Evolutionary conservation across 1,140 invertebrate species (phyloP).

Genomic region (Aphidius gifuensis): DNA sequence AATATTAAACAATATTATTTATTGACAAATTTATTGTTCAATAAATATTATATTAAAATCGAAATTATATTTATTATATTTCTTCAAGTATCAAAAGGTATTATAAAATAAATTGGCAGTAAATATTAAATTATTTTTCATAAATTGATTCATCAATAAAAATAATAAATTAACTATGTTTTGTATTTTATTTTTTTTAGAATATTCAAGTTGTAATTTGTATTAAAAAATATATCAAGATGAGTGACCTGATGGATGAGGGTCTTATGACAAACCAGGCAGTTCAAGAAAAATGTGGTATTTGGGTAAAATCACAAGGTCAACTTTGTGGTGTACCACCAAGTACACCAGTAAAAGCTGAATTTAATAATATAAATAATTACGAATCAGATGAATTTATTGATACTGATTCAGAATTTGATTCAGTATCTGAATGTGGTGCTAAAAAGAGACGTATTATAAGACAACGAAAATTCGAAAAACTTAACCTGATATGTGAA

Average conservation of each 20-base stretch:
- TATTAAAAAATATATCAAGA: neutral
- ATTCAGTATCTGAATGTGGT: constrained; percentile 51
- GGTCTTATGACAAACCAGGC: constrained; percentile 36
- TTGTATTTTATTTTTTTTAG: too few relatives aligned
- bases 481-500: constrained; percentile 43
- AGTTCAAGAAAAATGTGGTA: constrained; percentile 41
- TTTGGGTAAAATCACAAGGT: constrained; percentile 43
- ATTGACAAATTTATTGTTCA: too few relatives aligned
- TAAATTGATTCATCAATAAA: too few relatives aligned
- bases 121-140: too few relatives aligned
- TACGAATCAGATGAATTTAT: constrained; percentile 36
- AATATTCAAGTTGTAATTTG: too few relatives aligned
- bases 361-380: neutral
- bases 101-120: too few relatives aligned
- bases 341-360: constrained; percentile 28
- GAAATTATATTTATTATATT: too few relatives aligned
- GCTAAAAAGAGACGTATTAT: constrained; percentile 39
- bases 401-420: constrained; percentile 50
- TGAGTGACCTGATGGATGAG: constrained; percentile 32
- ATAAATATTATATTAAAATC: neutral
- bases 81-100: too few relatives aligned
- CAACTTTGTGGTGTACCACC: constrained; percentile 20
- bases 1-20: neutral
- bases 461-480: constrained; percentile 39
- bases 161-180: too few relatives aligned